Percentiles rank a stretch among this genome's conserved stretches.
phyloP scores from a whole-genome alignment of 2,888 invertebrate genomes.

The Drosophila subquinaria region DNA sequence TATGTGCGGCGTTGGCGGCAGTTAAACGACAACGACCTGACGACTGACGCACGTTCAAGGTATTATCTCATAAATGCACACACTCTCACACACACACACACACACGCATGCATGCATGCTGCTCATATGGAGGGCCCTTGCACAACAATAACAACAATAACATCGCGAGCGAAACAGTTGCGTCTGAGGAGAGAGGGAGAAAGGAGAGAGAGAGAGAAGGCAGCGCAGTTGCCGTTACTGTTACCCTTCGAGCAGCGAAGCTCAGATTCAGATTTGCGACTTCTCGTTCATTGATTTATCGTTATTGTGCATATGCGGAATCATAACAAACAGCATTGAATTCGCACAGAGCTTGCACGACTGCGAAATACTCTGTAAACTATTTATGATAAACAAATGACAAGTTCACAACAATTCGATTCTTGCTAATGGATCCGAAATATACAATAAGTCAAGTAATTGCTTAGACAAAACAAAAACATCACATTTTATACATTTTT shows the following conservation, averaged over 20 bases:
- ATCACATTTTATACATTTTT: too few species aligned
- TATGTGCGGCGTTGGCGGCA: constrained; percentile 63
- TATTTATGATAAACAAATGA: too few species aligned
- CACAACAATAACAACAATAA: constrained; percentile 46
- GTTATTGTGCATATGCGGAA: constrained; percentile 19
- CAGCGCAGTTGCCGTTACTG: constrained; percentile 44
- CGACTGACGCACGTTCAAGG: constrained; percentile 80
- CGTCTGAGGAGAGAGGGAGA: constrained; percentile 43
- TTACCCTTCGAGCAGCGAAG: constrained; percentile 31
- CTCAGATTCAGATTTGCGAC: constrained; percentile 36
- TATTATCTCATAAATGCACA: constrained; percentile 75
- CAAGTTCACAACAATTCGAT: too few species aligned
- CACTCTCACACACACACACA: constrained; percentile 30
- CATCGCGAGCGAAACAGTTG: constrained; percentile 70
- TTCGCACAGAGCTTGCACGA: background rate
- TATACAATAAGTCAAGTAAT: too few species aligned
- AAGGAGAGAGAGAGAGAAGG: constrained; percentile 1
- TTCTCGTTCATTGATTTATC: constrained; percentile 52
- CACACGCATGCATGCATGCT: constrained; percentile 14
- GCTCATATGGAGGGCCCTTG: constrained; percentile 56
- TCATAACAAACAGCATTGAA: background rate
- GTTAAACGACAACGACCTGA: constrained; percentile 76
- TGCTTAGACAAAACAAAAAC: too few species aligned
- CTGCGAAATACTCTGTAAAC: background rate
- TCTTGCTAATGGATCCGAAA: too few species aligned